Conservation (phyloP, 2,888 invertebrate species). For the Syrphus vitripennis region DNA sequence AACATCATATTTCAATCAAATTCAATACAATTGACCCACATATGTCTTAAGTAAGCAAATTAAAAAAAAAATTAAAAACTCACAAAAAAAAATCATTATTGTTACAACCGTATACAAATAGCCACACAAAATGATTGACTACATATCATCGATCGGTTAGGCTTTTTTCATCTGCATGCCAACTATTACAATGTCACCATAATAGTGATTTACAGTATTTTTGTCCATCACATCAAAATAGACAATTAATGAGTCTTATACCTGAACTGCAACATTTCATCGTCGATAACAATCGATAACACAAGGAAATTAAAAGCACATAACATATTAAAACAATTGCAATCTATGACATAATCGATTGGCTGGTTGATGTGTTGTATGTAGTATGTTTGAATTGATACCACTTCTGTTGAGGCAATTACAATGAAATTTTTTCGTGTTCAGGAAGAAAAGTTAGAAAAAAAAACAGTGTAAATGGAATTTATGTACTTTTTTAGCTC, state of each 20-base stretch:
- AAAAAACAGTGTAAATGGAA: background rate
- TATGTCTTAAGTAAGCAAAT: constrained; percentile 32
- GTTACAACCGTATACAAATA: constrained; percentile 28
- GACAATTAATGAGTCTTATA: constrained; percentile 21
- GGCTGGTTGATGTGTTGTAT: constrained; percentile 25
- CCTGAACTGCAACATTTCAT: constrained; percentile 39
- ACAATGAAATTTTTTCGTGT: constrained; percentile 14
- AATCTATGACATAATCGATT: constrained; percentile 66
- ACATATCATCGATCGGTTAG: constrained; percentile 44
- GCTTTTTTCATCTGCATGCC: constrained; percentile 63
- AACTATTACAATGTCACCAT: constrained; percentile 58
- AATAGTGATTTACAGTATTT: background rate
- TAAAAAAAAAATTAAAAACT: background rate
- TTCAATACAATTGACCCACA: constrained; percentile 63
- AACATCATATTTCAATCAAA: constrained; percentile 60
- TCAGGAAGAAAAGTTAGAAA: constrained; percentile 13
- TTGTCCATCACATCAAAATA: background rate
- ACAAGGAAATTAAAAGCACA: constrained; percentile 70
- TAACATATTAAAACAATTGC: constrained; percentile 65
- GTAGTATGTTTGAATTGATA: background rate
- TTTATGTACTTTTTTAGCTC: background rate
- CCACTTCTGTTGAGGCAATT: constrained; percentile 5
- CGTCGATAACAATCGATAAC: constrained; percentile 57
- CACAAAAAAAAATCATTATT: constrained; percentile 5
- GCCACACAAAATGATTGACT: constrained; percentile 55